These are phyloP conservation scores for Drosophila littoralis DNA, from an alignment of 1,140 invertebrate genomes.

Conservation along the genomic window DNA sequence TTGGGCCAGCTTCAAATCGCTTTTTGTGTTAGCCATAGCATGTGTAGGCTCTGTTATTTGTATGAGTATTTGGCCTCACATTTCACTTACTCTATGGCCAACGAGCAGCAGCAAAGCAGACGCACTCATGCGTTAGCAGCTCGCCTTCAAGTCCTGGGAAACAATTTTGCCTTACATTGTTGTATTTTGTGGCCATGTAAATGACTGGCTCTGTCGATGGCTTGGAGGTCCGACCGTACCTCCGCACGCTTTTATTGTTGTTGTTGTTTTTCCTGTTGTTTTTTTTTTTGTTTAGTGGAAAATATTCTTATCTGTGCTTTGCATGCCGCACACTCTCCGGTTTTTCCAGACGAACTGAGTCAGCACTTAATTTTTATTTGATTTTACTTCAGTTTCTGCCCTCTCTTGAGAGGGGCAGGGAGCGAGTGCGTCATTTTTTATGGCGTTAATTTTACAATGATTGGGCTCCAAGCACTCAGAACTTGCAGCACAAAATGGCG, in stretches of 20 bases:
- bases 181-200: constrained; percentile 73
- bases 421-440: constrained; percentile 73
- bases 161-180: constrained; percentile 50
- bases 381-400: constrained; percentile 63
- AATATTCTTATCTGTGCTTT: constrained; percentile 78
- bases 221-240: constrained; percentile 25
- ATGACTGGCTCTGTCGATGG: constrained; percentile 26
- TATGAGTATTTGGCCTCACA: constrained; percentile 3
- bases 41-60: background rate
- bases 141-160: constrained; percentile 21
- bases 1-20: constrained; percentile 16
- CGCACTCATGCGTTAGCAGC: constrained; percentile 48
- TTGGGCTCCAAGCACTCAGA: constrained; percentile 48
- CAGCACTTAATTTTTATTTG: constrained; percentile 82
- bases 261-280: background rate
- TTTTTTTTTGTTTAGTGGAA: constrained; percentile 50
- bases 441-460: constrained; percentile 77
- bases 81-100: constrained; percentile 31
- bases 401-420: background rate
- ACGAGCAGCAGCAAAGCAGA: constrained; percentile 7
- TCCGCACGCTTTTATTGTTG: background rate
- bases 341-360: constrained; percentile 74
- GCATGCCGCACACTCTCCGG: constrained; percentile 60
- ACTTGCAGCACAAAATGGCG: constrained; percentile 20
- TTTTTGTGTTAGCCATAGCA: constrained; percentile 21